Conservation (phyloP, 92 coral and sea anemone genomes). For the Scolanthus callimorphus region DNA sequence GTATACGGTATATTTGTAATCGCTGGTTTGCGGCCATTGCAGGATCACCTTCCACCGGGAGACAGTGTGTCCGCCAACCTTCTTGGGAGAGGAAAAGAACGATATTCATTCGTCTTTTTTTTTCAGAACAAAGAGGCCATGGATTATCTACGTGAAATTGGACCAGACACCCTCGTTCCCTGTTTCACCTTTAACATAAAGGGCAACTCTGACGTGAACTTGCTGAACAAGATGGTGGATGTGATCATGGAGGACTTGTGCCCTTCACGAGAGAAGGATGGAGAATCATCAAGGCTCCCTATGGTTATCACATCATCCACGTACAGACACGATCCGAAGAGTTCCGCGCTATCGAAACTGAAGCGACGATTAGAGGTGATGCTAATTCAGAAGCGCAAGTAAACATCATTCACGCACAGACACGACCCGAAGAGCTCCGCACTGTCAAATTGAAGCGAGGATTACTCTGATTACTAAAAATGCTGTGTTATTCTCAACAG, state of each 20-base stretch:
- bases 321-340: constrained; percentile 49
- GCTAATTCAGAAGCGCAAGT: too few species aligned
- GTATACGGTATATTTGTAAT: too few species aligned
- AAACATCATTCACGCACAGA: too few species aligned
- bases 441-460: too few species aligned
- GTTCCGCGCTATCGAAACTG: constrained; percentile 53
- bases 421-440: too few species aligned
- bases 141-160: constrained; percentile 58
- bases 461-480: too few species aligned
- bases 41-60: too few species aligned
- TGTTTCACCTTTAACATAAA: constrained; percentile 72
- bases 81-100: too few species aligned
- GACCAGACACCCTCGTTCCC: constrained; percentile 83
- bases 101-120: too few species aligned
- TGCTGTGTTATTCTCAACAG: constrained; percentile 13
- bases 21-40: too few species aligned
- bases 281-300: constrained; percentile 40
- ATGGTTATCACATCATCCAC: constrained; percentile 82
- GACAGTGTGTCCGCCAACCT: too few species aligned
- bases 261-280: constrained; percentile 15
- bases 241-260: constrained; percentile 50
- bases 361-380: constrained; percentile 85
- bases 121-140: constrained; percentile 47
- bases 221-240: constrained; percentile 25
- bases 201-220: constrained; percentile 33